Percentiles rank a stretch among this genome's conserved stretches.
These are phyloP conservation scores for Sebastes miniatus DNA, from an alignment of 2,797 vertebrate genomes.

Conservation along the genomic window DNA sequence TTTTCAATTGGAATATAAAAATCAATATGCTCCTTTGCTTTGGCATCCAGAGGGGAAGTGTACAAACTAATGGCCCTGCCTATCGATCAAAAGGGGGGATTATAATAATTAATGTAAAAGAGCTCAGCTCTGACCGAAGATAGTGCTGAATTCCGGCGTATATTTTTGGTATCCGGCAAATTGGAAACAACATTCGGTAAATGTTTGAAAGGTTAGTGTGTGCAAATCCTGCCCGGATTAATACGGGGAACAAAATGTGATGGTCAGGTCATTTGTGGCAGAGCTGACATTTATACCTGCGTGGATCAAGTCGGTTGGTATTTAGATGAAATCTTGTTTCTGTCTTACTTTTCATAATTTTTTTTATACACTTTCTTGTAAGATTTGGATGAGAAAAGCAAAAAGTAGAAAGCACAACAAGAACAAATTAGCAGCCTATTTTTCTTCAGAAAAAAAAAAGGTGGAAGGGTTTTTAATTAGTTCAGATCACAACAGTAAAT, in stretches of 20 bases:
- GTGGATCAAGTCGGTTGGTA: not conserved
- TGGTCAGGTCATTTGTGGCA: slow-evolving; percentile 1
- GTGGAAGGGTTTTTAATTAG: slow-evolving; percentile 45
- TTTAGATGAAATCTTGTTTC: slow-evolving; percentile 15
- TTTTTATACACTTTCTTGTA: not conserved
- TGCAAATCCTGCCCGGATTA: slow-evolving; percentile 37
- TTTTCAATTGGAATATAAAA: slow-evolving; percentile 72
- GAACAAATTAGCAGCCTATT: slow-evolving; percentile 33
- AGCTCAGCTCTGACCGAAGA: slow-evolving; percentile 47
- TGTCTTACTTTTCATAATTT: not conserved
- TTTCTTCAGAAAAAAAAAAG: not conserved
- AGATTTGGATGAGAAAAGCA: not conserved
- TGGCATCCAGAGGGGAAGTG: slow-evolving; percentile 38
- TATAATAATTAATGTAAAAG: slow-evolving; percentile 75
- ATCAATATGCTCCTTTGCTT: slow-evolving; percentile 65
- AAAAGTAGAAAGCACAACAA: slow-evolving; percentile 13
- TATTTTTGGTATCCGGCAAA: slow-evolving; percentile 64
- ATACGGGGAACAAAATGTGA: slow-evolving; percentile 15
- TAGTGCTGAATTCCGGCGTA: slow-evolving; percentile 34
- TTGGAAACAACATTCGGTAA: slow-evolving; percentile 43
- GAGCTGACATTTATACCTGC: slow-evolving; percentile 51
- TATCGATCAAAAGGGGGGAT: slow-evolving; percentile 71
- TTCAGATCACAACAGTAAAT: slow-evolving; percentile 49
- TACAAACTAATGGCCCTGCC: slow-evolving; percentile 55
- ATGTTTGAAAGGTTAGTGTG: slow-evolving; percentile 54